phyloP scores from a whole-genome alignment of 1,140 invertebrate genomes.

The Aphelinus certus region DNA sequence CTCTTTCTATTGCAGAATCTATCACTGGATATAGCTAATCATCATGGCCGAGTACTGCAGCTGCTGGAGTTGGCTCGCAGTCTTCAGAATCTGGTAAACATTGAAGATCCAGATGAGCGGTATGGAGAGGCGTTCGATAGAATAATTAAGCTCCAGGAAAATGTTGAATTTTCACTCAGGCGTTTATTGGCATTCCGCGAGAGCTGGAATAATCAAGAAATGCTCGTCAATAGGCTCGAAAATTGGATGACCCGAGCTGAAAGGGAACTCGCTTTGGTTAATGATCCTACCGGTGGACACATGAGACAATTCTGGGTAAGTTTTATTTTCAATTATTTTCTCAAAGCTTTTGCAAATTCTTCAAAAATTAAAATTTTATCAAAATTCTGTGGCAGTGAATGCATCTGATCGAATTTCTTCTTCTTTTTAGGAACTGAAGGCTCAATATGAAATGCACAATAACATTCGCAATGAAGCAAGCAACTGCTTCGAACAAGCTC shows the following conservation, averaged over 20 bases:
- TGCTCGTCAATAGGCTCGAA: slow-evolving; percentile 76
- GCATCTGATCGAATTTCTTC: slow-evolving; percentile 17
- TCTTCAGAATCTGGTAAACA: slow-evolving; percentile 77
- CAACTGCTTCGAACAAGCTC: slow-evolving; percentile 77
- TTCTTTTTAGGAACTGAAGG: slow-evolving; percentile 77
- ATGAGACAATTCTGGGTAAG: slow-evolving; percentile 82
- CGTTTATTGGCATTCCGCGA: slow-evolving; percentile 78
- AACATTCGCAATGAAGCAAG: slow-evolving; percentile 77
- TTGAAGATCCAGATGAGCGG: slow-evolving; percentile 75
- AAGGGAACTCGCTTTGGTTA: slow-evolving; percentile 68
- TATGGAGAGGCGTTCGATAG: slow-evolving; percentile 76
- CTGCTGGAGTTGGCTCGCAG: slow-evolving; percentile 76
- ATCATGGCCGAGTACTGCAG: slow-evolving; percentile 79
- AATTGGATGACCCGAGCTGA: slow-evolving; percentile 78
- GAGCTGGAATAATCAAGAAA: slow-evolving; percentile 78
- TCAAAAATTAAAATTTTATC: slow-evolving; percentile 1
- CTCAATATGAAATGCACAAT: slow-evolving; percentile 87
- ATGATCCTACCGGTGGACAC: slow-evolving; percentile 71
- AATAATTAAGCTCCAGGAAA: slow-evolving; percentile 76
- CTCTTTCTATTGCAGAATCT: slow-evolving; percentile 68
- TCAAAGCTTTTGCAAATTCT: background rate
- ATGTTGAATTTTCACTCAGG: slow-evolving; percentile 76
- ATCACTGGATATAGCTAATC: slow-evolving; percentile 78
- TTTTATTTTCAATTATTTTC: background rate
- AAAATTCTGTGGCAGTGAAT: too few species aligned